phyloP scores from a whole-genome alignment of 2,888 invertebrate species.

The Liposcelis brunnea region DNA sequence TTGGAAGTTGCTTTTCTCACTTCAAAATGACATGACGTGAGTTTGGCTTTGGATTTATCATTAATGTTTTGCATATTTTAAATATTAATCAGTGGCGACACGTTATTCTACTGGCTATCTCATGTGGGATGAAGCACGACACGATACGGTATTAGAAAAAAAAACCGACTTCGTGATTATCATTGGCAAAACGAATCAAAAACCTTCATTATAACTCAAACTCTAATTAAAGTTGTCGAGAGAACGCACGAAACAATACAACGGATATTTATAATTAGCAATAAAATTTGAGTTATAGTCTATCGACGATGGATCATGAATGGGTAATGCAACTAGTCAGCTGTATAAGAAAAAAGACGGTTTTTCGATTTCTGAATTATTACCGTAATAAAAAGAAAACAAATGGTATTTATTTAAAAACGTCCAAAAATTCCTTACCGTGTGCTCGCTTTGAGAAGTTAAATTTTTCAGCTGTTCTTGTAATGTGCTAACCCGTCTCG shows the following conservation, averaged over 20 bases:
- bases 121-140: constrained; percentile 9
- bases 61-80: constrained; percentile 4
- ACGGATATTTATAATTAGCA: not conserved
- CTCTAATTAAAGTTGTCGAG: not conserved
- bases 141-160: too few species aligned
- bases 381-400: too few species aligned
- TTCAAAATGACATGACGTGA: constrained; percentile 22
- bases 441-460: constrained; percentile 23
- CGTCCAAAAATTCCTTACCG: constrained; percentile 16
- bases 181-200: not conserved
- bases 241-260: not conserved
- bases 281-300: too few species aligned
- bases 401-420: too few species aligned
- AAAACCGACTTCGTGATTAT: too few species aligned
- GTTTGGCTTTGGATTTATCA: constrained; percentile 19
- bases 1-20: too few species aligned
- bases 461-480: constrained; percentile 34
- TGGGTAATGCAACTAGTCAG: too few species aligned
- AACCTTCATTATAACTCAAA: not conserved
- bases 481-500: constrained; percentile 39
- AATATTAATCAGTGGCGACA: constrained; percentile 8
- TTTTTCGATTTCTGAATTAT: too few species aligned
- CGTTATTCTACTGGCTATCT: constrained; percentile 7
- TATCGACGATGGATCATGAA: too few species aligned
- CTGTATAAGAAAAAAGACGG: too few species aligned